These are phyloP conservation scores for Azemiops feae DNA, from an alignment of 2,113 vertebrate genomes.

Conservation along the genomic window DNA sequence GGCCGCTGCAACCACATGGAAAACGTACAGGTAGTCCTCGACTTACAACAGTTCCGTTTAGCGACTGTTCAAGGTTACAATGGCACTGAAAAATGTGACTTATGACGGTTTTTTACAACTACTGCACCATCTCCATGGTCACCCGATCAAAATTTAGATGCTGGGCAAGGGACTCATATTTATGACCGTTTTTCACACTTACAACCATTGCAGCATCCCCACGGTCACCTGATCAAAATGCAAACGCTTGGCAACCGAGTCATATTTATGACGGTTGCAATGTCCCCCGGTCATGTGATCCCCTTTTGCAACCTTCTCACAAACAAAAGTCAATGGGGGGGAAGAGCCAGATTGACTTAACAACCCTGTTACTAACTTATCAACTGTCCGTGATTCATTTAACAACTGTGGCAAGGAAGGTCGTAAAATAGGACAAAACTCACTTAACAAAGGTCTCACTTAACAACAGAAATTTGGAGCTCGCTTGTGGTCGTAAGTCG, in stretches of 20 bases:
- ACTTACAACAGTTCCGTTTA: neutral
- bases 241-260: neutral
- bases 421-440: neutral
- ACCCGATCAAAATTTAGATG: no score
- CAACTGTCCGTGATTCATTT: neutral
- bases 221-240: no score
- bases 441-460: neutral
- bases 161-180: neutral
- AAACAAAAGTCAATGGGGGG: no score
- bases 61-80: neutral
- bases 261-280: neutral
- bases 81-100: neutral
- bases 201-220: neutral
- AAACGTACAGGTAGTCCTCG: neutral
- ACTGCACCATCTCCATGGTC: neutral
- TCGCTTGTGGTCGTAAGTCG: neutral
- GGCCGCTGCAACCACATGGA: neutral
- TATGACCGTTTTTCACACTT: neutral
- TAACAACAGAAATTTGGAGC: neutral
- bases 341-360: neutral
- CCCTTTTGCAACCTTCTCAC: neutral
- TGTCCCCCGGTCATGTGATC: rapidly evolving
- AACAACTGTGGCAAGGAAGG: neutral
- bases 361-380: neutral
- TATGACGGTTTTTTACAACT: neutral